Evolutionary conservation across 1,140 invertebrate species (phyloP).

Genomic region (Halictus rubicundus): DNA sequence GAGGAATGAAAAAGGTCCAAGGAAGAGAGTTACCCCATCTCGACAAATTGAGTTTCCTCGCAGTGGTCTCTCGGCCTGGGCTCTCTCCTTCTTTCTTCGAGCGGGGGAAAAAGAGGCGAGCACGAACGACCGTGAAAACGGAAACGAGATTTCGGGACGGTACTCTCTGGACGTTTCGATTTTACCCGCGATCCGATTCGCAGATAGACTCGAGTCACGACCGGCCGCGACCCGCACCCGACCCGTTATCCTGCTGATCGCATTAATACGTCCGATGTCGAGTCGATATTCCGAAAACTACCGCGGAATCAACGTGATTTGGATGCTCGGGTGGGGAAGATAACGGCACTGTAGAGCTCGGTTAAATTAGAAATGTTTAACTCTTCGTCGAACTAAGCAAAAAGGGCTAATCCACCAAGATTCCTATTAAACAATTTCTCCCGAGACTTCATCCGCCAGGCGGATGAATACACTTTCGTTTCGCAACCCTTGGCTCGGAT

Average conservation of each 20-base stretch:
- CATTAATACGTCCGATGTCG: conserved; percentile 10
- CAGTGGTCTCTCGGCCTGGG: conserved; percentile 15
- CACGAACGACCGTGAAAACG: conserved; percentile 37
- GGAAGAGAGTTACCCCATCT: conserved; percentile 23
- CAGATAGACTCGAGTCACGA: background rate
- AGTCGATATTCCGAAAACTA: no score
- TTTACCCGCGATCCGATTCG: conserved; percentile 2
- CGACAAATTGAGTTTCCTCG: conserved; percentile 55
- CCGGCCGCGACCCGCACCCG: background rate
- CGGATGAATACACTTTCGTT: no score
- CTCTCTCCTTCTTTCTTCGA: conserved; percentile 17
- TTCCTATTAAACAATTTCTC: no score
- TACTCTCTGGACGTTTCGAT: conserved; percentile 2
- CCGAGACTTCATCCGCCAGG: no score
- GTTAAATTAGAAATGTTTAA: no score
- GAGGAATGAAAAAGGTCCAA: conserved; percentile 36
- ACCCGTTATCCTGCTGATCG: background rate
- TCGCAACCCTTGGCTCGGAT: no score
- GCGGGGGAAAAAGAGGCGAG: background rate
- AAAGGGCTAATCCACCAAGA: no score
- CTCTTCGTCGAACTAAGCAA: no score
- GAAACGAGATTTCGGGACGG: conserved; percentile 47
- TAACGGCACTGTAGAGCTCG: no score
- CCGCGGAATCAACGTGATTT: no score
- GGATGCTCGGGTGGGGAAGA: no score